phyloP scores from a whole-genome alignment of 2,888 invertebrate genomes.

The Hetaerina titia region DNA sequence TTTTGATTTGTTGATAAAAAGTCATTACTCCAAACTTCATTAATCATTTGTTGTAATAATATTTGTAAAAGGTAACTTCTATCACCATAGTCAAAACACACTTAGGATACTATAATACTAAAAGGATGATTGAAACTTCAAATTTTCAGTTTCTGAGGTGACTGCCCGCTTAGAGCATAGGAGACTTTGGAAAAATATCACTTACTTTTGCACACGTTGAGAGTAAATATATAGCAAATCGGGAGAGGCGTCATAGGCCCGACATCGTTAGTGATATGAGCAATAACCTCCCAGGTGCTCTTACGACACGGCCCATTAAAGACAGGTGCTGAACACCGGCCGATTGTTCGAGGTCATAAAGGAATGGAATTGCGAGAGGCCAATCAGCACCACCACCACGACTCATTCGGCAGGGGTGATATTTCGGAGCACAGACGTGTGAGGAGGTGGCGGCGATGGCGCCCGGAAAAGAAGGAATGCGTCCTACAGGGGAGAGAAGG shows the following conservation, averaged over 20 bases:
- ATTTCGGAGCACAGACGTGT: slow-evolving; percentile 17
- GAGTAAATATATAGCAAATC: too few species aligned
- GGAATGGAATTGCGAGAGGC: neutral
- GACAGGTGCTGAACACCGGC: neutral
- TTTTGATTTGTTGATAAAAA: too few species aligned
- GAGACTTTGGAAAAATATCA: neutral
- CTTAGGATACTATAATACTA: neutral
- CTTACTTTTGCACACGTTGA: neutral
- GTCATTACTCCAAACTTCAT: too few species aligned
- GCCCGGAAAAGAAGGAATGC: neutral
- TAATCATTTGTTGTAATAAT: too few species aligned
- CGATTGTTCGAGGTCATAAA: neutral
- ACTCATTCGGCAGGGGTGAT: neutral
- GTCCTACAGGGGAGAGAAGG: too few species aligned
- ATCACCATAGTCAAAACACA: too few species aligned
- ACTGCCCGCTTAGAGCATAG: neutral
- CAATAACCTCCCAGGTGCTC: neutral
- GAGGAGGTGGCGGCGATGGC: neutral
- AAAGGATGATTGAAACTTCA: neutral
- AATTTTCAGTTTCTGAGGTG: neutral
- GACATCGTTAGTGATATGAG: neutral
- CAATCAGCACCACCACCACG: neutral
- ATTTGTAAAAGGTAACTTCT: too few species aligned
- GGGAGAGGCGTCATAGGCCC: neutral
- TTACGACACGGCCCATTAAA: neutral